phyloP scores from a whole-genome alignment of 1,140 invertebrate genomes.

The Phocides pigmalion region DNA sequence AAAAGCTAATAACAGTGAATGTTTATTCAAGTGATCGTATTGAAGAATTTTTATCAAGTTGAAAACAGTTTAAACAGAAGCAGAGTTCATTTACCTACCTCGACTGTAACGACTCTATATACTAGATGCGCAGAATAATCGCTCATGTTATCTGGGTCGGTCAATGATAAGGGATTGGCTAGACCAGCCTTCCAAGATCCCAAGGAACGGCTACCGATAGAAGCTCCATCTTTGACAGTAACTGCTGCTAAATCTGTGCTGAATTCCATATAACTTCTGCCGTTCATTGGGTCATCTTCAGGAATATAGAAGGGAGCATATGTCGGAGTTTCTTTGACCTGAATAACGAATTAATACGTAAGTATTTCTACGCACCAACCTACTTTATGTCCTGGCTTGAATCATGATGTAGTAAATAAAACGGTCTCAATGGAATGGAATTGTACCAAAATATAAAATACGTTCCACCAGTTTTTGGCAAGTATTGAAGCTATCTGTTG shows the following conservation, averaged over 20 bases:
- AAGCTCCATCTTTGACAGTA: constrained; percentile 86
- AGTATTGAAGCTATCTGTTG: constrained; percentile 12
- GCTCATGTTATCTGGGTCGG: constrained; percentile 86
- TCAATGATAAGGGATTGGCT: constrained; percentile 85
- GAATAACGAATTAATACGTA: no score
- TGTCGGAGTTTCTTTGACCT: constrained; percentile 85
- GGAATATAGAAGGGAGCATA: constrained; percentile 86
- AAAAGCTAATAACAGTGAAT: constrained; percentile 43
- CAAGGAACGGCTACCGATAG: constrained; percentile 85
- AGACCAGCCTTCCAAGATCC: constrained; percentile 89
- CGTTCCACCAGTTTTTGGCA: constrained; percentile 6
- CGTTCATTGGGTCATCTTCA: constrained; percentile 86
- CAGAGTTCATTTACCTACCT: constrained; percentile 82
- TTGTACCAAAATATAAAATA: constrained; percentile 4
- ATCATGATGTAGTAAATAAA: neutral
- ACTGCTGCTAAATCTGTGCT: constrained; percentile 88
- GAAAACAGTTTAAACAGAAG: constrained; percentile 49
- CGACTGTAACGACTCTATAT: constrained; percentile 91
- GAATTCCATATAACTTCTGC: constrained; percentile 89
- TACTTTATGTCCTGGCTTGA: neutral
- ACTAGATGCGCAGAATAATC: constrained; percentile 92
- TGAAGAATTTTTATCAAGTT: constrained; percentile 56
- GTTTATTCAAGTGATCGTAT: constrained; percentile 66
- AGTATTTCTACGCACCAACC: no score
- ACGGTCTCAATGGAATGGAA: neutral